Base-by-base conservation (phyloP, 1,140 invertebrate species). In the Bilobella aurantiaca region DNA sequence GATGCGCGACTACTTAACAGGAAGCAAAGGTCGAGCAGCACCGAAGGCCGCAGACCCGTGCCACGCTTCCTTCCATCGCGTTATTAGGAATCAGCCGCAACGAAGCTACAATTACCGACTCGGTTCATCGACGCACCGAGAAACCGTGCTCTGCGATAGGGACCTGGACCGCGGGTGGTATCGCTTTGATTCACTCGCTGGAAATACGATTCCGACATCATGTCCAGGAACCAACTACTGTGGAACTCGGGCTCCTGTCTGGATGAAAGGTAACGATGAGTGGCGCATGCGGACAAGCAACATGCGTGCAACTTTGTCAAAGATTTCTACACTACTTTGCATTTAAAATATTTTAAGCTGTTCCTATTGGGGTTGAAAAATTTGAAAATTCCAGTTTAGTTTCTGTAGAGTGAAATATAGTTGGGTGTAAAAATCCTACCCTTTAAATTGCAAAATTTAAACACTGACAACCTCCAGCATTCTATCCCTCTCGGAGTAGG, bases 231-330 rank as follows among this genome's bases (percentile, higher is more conserved):
- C 66, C 29, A 71, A 73, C 65, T 69, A 74, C 56, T 74, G 73
- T 60, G 73, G 73, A 28, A 74, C 73, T 16, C 28, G 69, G 34
- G 69, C 71, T 3, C 73, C 73, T 0, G 68, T 74, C 1, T 74
- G 73, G 73, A 70, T 73, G 68, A 74, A 72, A 74, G 73, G 73
- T 73, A 59, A 65, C 14, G 5, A n/a, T n/a, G n/a, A n/a, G n/a
- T n/a, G n/a, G 34, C 34, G 8, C 34, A 42, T 42, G 34, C 8
- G 34, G 34, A 18, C 32, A 34, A 31, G 32, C 25, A 37, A 64
- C 53, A 14, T 23, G 31, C 53, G 53, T 56, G 37, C 61, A 46
- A 62, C 42, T 62, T 49, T 27, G 47, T 42, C 49, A 46, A 47
- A 61, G 25, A 29, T 31, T 58, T 27, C 29, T 23, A 21, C 59